These are phyloP conservation scores for Pachycephala philippinensis DNA, from an alignment of 2,113 vertebrate genomes.

Conservation along the genomic window DNA sequence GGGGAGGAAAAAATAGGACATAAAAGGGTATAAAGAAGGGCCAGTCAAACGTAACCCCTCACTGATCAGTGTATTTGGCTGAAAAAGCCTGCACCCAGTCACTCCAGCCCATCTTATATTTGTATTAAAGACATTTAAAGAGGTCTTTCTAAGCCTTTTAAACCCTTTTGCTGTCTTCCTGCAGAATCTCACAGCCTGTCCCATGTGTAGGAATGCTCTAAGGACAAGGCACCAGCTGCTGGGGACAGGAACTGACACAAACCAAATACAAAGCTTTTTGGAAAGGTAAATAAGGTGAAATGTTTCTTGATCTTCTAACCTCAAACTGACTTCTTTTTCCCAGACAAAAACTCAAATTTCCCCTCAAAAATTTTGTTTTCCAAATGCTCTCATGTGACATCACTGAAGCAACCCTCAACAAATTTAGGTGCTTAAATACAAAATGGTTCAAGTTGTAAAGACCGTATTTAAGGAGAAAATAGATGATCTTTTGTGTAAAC, in stretches of 20 bases:
- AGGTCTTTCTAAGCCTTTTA: not conserved
- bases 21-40: not conserved
- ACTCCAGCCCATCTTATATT: not conserved
- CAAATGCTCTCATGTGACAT: not conserved
- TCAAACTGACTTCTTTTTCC: not conserved
- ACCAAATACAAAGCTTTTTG: not conserved
- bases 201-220: not conserved
- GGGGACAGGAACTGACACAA: not conserved
- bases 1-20: not conserved
- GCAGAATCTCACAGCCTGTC: not conserved
- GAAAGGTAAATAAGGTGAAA: not conserved
- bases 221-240: not conserved
- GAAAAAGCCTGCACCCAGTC: not conserved
- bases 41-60: not conserved
- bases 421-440: not conserved
- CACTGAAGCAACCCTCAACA: not conserved
- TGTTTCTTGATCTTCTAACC: not conserved
- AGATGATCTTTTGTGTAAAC: not conserved
- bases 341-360: not conserved
- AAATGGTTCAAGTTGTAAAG: not conserved
- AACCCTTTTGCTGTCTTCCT: not conserved
- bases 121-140: not conserved
- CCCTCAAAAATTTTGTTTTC: not conserved
- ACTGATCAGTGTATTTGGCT: not conserved
- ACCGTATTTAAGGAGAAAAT: not conserved